Conservation (phyloP, 35 echinoderm and acorn worm genomes). For the Ophioderma brevispina region DNA sequence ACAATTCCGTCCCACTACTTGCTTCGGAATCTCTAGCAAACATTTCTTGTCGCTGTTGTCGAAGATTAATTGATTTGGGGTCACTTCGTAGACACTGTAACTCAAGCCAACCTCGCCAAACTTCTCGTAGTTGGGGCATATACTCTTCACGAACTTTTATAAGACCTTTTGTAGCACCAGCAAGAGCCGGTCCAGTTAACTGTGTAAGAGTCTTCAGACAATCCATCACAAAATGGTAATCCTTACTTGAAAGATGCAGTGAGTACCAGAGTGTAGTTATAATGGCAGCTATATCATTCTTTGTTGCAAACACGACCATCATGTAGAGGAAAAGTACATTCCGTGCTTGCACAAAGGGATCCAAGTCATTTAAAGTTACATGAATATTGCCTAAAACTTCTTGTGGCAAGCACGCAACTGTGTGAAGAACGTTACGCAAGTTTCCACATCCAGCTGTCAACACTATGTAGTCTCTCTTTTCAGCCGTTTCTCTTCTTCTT, state of each 20-base stretch:
- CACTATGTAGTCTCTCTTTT: constrained; percentile 10
- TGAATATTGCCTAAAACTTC: constrained; percentile 47
- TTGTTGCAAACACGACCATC: constrained; percentile 9
- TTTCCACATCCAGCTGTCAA: constrained; percentile 56
- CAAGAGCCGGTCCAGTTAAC: background rate
- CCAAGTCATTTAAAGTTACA: constrained; percentile 57
- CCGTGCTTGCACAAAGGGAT: constrained; percentile 57
- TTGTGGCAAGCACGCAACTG: constrained; percentile 51
- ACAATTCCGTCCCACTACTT: no score
- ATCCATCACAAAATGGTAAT: constrained; percentile 20
- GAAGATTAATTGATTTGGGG: background rate
- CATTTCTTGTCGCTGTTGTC: background rate
- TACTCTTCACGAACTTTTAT: background rate
- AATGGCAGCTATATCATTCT: background rate
- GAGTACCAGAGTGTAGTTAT: constrained; percentile 62
- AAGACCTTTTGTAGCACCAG: background rate
- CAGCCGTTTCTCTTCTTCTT: background rate
- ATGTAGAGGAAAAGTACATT: constrained; percentile 77
- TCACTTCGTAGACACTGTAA: background rate
- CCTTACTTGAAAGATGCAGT: constrained; percentile 25
- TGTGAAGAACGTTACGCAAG: constrained; percentile 46
- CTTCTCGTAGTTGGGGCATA: constrained; percentile 19
- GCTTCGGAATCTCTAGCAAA: no score
- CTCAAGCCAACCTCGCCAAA: constrained; percentile 36
- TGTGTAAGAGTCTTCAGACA: background rate